Percentiles rank a stretch among this genome's conserved stretches.
phyloP scores from a whole-genome alignment of 2,888 invertebrate species.

The Chironomus riparius region DNA sequence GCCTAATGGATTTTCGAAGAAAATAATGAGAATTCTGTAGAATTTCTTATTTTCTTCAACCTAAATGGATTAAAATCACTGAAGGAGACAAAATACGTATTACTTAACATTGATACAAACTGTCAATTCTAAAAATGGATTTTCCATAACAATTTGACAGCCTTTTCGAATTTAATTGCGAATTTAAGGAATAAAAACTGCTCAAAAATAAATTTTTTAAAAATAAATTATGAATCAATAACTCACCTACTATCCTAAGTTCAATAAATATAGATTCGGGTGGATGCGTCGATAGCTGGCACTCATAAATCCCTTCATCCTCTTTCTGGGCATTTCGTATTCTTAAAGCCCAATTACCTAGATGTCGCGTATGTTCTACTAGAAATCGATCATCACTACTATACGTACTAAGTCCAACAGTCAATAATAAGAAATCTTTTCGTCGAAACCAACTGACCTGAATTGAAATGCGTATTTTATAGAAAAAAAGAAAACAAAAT shows the following conservation, averaged over 20 bases:
- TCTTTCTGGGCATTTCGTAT: conserved; percentile 30
- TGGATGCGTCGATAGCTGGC: conserved; percentile 51
- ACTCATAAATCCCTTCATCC: conserved; percentile 36
- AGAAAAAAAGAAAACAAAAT: background rate
- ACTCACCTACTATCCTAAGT: conserved; percentile 48
- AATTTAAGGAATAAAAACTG: no score
- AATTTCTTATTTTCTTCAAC: no score
- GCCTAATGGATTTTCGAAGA: no score
- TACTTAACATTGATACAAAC: no score
- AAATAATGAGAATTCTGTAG: no score
- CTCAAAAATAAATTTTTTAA: background rate
- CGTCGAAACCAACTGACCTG: conserved; percentile 35
- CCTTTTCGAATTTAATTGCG: no score
- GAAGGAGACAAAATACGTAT: no score
- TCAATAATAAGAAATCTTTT: conserved; percentile 49
- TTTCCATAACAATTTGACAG: no score
- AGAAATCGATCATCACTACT: conserved; percentile 49
- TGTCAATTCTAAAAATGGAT: no score
- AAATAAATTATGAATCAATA: background rate
- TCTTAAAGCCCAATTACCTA: conserved; percentile 43
- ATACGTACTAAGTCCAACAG: conserved; percentile 49
- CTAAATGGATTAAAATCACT: no score
- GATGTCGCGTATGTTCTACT: conserved; percentile 45
- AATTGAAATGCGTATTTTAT: background rate
- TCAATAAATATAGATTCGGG: conserved; percentile 48